Evolutionary conservation across 2,113 vertebrate species (phyloP).

Genomic region (Cyanistes caeruleus): DNA sequence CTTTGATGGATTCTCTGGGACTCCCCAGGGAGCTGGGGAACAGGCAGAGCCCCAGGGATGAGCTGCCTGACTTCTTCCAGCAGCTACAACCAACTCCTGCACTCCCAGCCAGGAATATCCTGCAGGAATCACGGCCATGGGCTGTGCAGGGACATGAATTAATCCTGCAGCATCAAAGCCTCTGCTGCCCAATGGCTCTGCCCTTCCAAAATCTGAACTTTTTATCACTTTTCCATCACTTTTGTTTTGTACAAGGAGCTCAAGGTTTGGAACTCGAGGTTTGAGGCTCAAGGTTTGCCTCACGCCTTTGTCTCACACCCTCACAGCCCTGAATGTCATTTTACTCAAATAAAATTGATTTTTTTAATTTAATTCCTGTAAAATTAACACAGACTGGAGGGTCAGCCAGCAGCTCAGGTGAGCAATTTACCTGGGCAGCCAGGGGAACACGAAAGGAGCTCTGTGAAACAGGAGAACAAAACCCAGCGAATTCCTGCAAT

Average conservation of each 20-base stretch:
- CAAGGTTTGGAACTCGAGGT: rapidly evolving
- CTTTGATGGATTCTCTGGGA: not conserved
- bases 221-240: not conserved
- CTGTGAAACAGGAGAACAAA: not conserved
- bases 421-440: not conserved
- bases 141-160: not conserved
- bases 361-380: not conserved
- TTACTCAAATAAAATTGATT: rapidly evolving
- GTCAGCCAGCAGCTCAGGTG: not conserved
- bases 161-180: not conserved
- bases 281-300: not conserved
- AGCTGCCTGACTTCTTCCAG: not conserved
- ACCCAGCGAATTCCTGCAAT: not conserved
- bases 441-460: not conserved
- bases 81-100: not conserved
- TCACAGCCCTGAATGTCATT: not conserved
- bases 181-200: rapidly evolving
- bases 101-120: not conserved
- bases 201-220: not conserved
- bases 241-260: not conserved
- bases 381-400: not conserved
- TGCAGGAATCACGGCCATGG: rapidly evolving
- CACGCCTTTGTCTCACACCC: not conserved
- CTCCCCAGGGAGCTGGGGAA: not conserved
- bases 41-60: rapidly evolving